Conservation (phyloP, 2,888 invertebrate genomes). For the Gymnoscelis rufifasciata region DNA sequence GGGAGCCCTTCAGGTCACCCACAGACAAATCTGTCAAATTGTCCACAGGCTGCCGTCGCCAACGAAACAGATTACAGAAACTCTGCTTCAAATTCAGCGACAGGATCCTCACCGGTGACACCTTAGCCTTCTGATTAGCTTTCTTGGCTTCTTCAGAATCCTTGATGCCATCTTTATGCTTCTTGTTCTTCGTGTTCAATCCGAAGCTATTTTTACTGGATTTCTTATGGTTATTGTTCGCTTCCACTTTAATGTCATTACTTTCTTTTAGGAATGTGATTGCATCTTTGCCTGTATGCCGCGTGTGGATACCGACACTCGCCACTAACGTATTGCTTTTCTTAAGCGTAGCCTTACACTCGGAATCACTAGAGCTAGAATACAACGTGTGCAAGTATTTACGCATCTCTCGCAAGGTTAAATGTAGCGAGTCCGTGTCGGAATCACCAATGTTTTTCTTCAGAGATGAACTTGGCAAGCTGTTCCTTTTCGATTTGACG, state of each 20-base stretch:
- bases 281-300: constrained; percentile 55
- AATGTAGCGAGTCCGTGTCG: constrained; percentile 85
- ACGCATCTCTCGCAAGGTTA: constrained; percentile 90
- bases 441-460: constrained; percentile 76
- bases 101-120: constrained; percentile 82
- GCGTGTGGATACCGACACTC: constrained; percentile 59
- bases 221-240: constrained; percentile 71
- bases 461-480: constrained; percentile 83
- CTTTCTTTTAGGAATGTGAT: constrained; percentile 57
- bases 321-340: constrained; percentile 68
- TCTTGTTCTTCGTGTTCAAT: constrained; percentile 81
- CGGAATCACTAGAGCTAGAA: constrained; percentile 86
- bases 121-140: constrained; percentile 74
- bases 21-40: constrained; percentile 41
- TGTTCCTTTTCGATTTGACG: constrained; percentile 81
- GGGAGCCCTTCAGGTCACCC: constrained; percentile 43
- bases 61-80: constrained; percentile 90
- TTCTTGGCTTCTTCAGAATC: constrained; percentile 55
- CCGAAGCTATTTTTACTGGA: constrained; percentile 76
- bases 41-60: constrained; percentile 62
- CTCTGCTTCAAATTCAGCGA: constrained; percentile 89
- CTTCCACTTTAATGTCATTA: constrained; percentile 57
- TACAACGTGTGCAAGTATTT: constrained; percentile 90
- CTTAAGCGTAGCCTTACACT: constrained; percentile 68
- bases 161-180: constrained; percentile 68